phyloP scores from a whole-genome alignment of 2,113 vertebrate genomes.

The cattle (Bos taurus) region DNA sequence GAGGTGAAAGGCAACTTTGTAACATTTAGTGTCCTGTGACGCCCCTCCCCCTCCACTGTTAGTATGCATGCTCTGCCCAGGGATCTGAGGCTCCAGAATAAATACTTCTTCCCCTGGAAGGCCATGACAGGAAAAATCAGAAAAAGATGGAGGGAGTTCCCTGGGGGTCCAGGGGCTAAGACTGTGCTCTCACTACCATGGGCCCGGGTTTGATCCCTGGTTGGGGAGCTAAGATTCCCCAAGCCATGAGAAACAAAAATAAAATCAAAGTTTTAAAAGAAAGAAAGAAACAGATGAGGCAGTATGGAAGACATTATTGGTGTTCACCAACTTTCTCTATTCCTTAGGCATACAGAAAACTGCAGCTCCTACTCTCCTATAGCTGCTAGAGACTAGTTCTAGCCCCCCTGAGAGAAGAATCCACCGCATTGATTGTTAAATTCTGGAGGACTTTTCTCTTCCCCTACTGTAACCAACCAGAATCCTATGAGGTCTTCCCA shows the following conservation, averaged over 20 bases:
- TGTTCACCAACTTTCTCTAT: background rate
- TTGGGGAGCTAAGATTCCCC: background rate
- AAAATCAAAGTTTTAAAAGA: background rate
- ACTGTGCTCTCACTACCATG: background rate
- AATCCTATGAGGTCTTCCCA: background rate
- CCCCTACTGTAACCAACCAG: background rate
- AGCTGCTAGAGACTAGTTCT: background rate
- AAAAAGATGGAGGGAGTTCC: background rate
- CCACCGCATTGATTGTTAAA: background rate
- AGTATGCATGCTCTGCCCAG: background rate
- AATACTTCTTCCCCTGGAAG: background rate
- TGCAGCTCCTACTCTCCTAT: background rate
- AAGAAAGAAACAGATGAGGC: background rate
- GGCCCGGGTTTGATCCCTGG: background rate
- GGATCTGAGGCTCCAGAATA: background rate
- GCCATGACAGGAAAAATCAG: background rate
- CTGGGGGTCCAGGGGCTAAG: background rate
- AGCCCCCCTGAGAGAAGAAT: background rate
- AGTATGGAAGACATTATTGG: background rate
- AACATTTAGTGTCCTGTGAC: background rate
- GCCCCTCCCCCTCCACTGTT: background rate
- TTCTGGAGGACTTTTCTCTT: background rate
- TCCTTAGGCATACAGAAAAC: background rate
- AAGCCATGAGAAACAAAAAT: background rate
- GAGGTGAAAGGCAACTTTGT: background rate